Evolutionary conservation across 2,888 invertebrate genomes (phyloP), one percentile per base, ranked within the genome.

Genomic region (Pseudeuparius sepicola): DNA sequence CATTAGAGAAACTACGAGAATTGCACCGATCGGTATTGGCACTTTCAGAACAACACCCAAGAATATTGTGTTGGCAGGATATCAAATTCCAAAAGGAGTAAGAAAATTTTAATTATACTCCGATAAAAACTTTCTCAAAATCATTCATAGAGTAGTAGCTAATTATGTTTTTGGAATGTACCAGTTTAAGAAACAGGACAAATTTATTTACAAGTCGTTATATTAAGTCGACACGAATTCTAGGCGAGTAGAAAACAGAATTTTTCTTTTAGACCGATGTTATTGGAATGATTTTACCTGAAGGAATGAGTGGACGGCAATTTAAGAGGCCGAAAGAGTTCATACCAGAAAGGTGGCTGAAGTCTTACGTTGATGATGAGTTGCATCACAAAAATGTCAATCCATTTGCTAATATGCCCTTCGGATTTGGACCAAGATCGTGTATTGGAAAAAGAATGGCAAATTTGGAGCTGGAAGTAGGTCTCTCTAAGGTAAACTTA

Each of bases 371-470:
- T 2, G 34, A 17, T 3, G 46, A 43, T 10, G 49, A 51, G 18
- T 39, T 46, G 7, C 48, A 51, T 10, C 11, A 43, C 13, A 55
- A 51, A 38, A 49, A 45, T 30, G 39, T 35, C 11, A 68, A 73
- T 55, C 73, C 75, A 0, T 78, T 77, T 59, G 64, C 70, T 1
- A 69, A 67, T 26, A 56, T 76, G 36, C 79, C 79, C 0, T 81
- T 81, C 51, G 80, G 80, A 1, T 74, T 73, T 49, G 81, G 80
- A 1, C 66, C 75, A 0, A 67, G 80, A 30, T 69, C 70, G 42
- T 81, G 81, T 49, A 69, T 78, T 37, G 84, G 84, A 4, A 66
- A 75, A 51, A 63, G 83, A 48, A 70, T 85, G 43, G 82, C 81
- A 0, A 78, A 80, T 48, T 59, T 83, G 42, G 82, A 58, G 42